Evolutionary conservation across 2,797 vertebrate species (phyloP), one percentile per base, ranked within the genome.

Genomic region (Tangara arthus): DNA sequence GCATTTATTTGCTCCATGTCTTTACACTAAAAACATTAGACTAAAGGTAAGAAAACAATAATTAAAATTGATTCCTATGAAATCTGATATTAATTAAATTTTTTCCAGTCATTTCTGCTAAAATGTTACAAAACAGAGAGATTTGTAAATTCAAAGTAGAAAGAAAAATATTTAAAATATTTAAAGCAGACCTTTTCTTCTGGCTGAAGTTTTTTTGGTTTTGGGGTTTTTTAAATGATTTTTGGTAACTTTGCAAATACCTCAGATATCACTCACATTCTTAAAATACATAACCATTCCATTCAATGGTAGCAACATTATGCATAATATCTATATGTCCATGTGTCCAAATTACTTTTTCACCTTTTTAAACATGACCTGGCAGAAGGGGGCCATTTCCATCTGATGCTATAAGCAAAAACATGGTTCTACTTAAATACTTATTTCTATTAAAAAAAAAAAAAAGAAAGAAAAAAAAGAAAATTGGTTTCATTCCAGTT

Each of bases 201-300:
- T 78, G 27, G 11, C 11, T 79, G 49, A 60, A 86, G 23, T 12
- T 30, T 37, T 61, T 65, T 73, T 18, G 2, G 23, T 11, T 24
- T 79, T 17, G 7, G 23, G 16, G 0, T 5, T 61, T 88, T 55
- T 5, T 11, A 0, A 39, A 71, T 49, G 2, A 4, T 42, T 70
- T 83, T 65, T 89, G 26, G 3, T 60, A 53, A n/a, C 18, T 87
- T 88, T 65, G 9, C 9, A 69, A 39, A 44, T 85, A 50, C 14
- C 8, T 90, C 34, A 52, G 21, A 64, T 76, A 70, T 47, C 28
- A 49, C 9, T 86, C 34, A 21, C 7, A 49, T 56, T 82, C 87
- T 81, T 39, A 5, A 87, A 75, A 80, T 34, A 6, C 3, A 4
- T 70, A 70, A 28, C 12, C 5, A 16, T 80, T 66, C 22, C 3